These are phyloP conservation scores for Phlogophora meticulosa DNA, from an alignment of 2,888 invertebrate genomes.

Conservation along the genomic window DNA sequence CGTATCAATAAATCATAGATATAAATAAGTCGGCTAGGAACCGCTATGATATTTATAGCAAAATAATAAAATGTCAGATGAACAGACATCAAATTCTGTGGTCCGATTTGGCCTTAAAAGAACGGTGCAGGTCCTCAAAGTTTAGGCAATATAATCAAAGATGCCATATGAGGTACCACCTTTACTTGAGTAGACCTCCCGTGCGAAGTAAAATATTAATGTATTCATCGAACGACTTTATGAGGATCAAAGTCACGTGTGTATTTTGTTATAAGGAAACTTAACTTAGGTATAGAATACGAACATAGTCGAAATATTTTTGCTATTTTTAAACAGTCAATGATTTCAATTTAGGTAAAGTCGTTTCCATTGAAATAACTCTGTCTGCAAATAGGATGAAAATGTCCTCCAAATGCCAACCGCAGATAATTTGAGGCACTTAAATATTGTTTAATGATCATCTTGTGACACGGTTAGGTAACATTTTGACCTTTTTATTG, in stretches of 20 bases:
- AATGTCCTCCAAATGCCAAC: slow-evolving; percentile 47
- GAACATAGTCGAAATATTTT: not conserved
- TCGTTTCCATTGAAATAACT: slow-evolving; percentile 3
- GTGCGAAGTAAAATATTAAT: not conserved
- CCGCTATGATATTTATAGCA: too few relatives aligned
- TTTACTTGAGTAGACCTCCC: not conserved
- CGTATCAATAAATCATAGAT: not conserved
- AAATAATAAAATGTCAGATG: too few relatives aligned
- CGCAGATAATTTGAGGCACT: slow-evolving; percentile 35
- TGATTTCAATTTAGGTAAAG: slow-evolving; percentile 11
- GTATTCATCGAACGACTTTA: slow-evolving; percentile 17
- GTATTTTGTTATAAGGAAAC: slow-evolving; percentile 11
- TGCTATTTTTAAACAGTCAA: slow-evolving; percentile 14
- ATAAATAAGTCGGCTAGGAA: too few relatives aligned
- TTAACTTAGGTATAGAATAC: not conserved
- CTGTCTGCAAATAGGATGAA: slow-evolving; percentile 13
- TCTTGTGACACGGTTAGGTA: slow-evolving; percentile 48
- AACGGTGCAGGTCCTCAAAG: too few relatives aligned
- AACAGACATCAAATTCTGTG: too few relatives aligned
- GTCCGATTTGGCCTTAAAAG: too few relatives aligned
- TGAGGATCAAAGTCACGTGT: slow-evolving; percentile 13
- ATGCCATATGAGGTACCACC: too few relatives aligned
- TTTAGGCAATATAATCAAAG: too few relatives aligned
- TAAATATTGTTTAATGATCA: slow-evolving; percentile 47
- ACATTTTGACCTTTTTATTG: slow-evolving; percentile 41